Evolutionary conservation across 2,888 invertebrate genomes (phyloP), one percentile per base, ranked within the genome.

Genomic region (Aphrophora alni): DNA sequence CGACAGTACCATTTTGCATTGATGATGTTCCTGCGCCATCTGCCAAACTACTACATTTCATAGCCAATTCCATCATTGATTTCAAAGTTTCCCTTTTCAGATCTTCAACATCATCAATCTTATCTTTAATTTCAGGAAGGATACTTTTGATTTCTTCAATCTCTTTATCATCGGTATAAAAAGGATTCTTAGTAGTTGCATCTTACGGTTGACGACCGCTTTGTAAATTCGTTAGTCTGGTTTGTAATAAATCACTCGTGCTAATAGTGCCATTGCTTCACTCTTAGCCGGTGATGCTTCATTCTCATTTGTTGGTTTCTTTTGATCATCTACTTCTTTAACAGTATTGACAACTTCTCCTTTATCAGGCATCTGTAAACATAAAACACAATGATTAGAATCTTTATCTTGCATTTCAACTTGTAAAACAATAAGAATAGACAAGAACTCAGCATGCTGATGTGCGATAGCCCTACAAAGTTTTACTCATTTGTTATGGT

Each of bases 121-220:
- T 98, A 83, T 95, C 95, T 85, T 93, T 91, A 59, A 98, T 95
- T 86, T 98, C 98, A 0, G 97, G 96, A 59, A 97, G 89, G 0
- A 98, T 90, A 83, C 93, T 93, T 85, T 94, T 93, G 78, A 98
- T 88, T 86, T 98, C 97, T 82, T 93, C 92, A 74, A 98, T 93
- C 87, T 98, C 95, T 0, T 91, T 92, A 82, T 93, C 91, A 5
- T 93, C 90, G 0, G 92, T 90, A 83, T 92, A 92, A 78, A 90
- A 90, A 0, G 92, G 91, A 84, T 93, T 82, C 88, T 87, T 86
- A 88, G 90, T 90, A 87, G 93, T 92, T 68, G 91, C 90, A 0
- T 91, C 91, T 0, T 90, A 90, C 70, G 82, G 83, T 25, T 83
- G 83, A n/a, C 80, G 73, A 14, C 85, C 86, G 17, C 89, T 89